These are phyloP conservation scores for Pristis pectinata DNA, from an alignment of 2,797 vertebrate genomes.

Conservation along the genomic window DNA sequence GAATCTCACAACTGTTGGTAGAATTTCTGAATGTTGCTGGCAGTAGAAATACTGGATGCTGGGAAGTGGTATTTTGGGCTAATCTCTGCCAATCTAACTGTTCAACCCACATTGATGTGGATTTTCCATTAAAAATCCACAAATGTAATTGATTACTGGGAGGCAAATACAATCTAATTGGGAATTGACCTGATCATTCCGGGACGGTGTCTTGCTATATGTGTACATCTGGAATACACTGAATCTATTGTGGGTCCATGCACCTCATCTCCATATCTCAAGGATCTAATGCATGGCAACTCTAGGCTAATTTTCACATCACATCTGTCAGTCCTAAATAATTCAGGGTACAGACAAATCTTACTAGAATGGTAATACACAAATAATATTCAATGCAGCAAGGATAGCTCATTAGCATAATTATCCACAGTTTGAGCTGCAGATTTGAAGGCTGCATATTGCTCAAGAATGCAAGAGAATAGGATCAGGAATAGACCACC, in stretches of 20 bases:
- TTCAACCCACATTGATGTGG: too few species aligned
- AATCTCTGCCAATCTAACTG: not conserved
- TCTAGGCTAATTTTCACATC: not conserved
- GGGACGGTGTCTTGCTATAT: not conserved
- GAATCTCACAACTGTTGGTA: not conserved
- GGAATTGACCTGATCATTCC: not conserved
- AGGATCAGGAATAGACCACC: too few species aligned
- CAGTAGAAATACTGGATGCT: not conserved
- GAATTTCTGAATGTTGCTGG: not conserved
- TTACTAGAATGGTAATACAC: not conserved
- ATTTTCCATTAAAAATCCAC: not conserved
- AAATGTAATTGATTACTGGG: not conserved
- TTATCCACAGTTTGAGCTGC: not conserved
- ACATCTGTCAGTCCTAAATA: not conserved
- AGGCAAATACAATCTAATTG: not conserved
- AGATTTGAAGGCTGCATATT: not conserved
- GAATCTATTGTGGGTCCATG: not conserved
- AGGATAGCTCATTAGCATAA: not conserved
- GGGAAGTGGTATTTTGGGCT: not conserved
- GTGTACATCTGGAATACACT: not conserved
- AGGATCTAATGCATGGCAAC: not conserved
- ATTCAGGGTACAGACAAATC: not conserved
- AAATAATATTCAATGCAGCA: not conserved
- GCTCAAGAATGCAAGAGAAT: not conserved
- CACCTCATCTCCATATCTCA: not conserved